Percentiles rank a stretch among this genome's conserved stretches.
Conservation (phyloP, 2,888 invertebrate genomes). For the Scelioninae gen. 1 region DNA sequence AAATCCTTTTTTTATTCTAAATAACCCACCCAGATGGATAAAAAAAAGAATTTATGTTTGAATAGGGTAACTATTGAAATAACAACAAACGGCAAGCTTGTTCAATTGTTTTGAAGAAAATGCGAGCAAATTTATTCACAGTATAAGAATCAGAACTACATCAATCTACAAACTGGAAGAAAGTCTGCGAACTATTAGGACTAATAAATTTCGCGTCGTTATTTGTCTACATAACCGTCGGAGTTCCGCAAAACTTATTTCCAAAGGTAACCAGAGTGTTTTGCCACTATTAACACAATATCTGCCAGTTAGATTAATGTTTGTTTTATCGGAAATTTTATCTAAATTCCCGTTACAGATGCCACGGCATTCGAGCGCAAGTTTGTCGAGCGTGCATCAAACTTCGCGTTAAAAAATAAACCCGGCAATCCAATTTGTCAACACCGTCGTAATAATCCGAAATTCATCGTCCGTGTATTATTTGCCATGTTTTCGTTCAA, state of each 20-base stretch:
- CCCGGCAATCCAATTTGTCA: constrained; percentile 42
- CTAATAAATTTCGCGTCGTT: constrained; percentile 51
- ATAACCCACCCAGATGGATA: too few relatives aligned
- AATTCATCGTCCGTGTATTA: constrained; percentile 31
- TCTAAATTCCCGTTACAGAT: constrained; percentile 46
- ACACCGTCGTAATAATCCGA: constrained; percentile 20
- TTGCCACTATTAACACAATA: constrained; percentile 47
- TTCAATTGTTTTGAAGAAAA: constrained; percentile 24
- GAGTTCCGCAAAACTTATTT: constrained; percentile 47
- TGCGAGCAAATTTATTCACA: constrained; percentile 18
- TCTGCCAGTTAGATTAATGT: constrained; percentile 48
- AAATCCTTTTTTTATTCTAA: too few relatives aligned
- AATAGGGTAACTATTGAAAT: constrained; percentile 8
- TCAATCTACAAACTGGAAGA: constrained; percentile 54
- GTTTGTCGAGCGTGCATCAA: constrained; percentile 20
- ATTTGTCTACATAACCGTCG: constrained; percentile 54
- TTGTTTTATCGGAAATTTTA: constrained; percentile 52
- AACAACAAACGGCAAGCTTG: constrained; percentile 2
- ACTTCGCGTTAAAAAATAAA: constrained; percentile 43
- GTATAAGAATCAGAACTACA: constrained; percentile 31
- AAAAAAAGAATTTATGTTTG: too few relatives aligned
- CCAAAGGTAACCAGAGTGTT: constrained; percentile 51
- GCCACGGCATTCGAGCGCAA: constrained; percentile 5
- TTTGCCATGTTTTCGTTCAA: constrained; percentile 35
- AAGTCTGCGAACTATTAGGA: constrained; percentile 51